Conservation (phyloP, 2,113 vertebrate species). For the Lepisosteus osseus region DNA sequence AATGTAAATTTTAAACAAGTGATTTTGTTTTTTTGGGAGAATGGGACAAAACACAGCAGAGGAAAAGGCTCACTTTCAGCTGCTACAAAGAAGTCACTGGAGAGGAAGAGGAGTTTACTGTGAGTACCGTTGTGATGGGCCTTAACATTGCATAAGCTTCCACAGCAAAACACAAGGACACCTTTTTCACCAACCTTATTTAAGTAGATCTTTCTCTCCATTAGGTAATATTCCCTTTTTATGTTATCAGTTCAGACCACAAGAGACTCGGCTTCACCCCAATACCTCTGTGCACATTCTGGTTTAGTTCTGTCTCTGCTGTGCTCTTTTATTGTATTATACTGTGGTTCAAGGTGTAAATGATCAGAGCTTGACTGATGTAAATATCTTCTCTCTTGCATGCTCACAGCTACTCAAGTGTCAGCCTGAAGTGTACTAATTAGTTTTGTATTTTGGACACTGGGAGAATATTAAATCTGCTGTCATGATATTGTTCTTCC, state of each 20-base stretch:
- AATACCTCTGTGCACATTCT: too few species aligned
- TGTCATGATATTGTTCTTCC: not conserved
- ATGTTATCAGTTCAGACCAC: too few species aligned
- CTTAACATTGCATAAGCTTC: too few species aligned
- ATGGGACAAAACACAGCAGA: constrained; percentile 13
- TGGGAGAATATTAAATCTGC: not conserved
- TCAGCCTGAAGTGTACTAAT: not conserved
- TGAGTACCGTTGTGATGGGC: constrained; percentile 39
- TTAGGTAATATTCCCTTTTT: too few species aligned
- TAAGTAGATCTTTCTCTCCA: too few species aligned
- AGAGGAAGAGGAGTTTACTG: constrained; percentile 57
- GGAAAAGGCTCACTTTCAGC: constrained; percentile 48
- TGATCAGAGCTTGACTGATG: not conserved
- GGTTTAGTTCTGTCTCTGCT: too few species aligned
- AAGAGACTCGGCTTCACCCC: too few species aligned
- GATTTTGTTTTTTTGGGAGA: constrained; percentile 38
- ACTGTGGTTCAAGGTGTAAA: not conserved
- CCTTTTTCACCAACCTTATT: too few species aligned
- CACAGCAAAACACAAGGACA: too few species aligned
- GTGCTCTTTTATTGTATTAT: too few species aligned
- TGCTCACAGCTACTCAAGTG: too few species aligned
- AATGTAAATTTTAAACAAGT: not conserved
- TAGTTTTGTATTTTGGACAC: not conserved
- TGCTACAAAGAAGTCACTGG: constrained; percentile 59
- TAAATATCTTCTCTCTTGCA: not conserved